Conservation (phyloP, 2,113 vertebrate species). For the Hiodon alosoides region DNA sequence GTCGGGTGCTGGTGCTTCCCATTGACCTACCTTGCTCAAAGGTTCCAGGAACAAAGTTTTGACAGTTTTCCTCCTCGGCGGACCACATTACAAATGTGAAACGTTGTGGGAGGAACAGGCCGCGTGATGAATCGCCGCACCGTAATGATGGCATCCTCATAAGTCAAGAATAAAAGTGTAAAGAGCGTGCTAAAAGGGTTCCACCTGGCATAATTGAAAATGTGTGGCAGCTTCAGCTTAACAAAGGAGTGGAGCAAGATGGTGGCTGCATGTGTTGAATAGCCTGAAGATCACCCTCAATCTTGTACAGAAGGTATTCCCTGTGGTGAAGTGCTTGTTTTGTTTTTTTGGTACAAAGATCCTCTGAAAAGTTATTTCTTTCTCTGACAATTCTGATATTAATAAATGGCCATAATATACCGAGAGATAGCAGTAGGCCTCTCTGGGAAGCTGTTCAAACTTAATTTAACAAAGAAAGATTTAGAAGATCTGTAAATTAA, state of each 20-base stretch:
- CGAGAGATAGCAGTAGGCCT: constrained; percentile 37
- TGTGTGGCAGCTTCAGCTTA: neutral
- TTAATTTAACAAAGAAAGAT: constrained; percentile 18
- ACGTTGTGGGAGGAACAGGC: constrained; percentile 57
- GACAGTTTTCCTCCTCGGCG: constrained; percentile 67
- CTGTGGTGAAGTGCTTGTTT: constrained; percentile 44
- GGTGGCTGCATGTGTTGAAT: constrained; percentile 36
- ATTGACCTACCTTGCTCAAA: constrained; percentile 71
- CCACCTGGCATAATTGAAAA: constrained; percentile 19
- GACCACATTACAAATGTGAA: constrained; percentile 75
- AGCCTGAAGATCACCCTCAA: constrained; percentile 66
- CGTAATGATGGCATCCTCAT: constrained; percentile 67
- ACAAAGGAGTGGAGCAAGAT: constrained; percentile 14
- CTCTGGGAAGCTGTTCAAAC: constrained; percentile 31
- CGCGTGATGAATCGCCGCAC: constrained; percentile 69
- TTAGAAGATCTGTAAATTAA: constrained; percentile 12
- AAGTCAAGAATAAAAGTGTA: constrained; percentile 70
- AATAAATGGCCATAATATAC: constrained; percentile 60
- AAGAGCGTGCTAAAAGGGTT: constrained; percentile 47
- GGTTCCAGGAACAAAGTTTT: constrained; percentile 66
- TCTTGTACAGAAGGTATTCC: constrained; percentile 58
- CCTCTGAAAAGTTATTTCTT: constrained; percentile 55
- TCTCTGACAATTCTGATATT: constrained; percentile 50
- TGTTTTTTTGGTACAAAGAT: constrained; percentile 45
- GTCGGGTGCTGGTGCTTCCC: constrained; percentile 59